Percentiles rank a stretch among this genome's conserved stretches.
These are phyloP conservation scores for Solenopsis fugax DNA, from an alignment of 1,140 invertebrate species.

Conservation along the genomic window DNA sequence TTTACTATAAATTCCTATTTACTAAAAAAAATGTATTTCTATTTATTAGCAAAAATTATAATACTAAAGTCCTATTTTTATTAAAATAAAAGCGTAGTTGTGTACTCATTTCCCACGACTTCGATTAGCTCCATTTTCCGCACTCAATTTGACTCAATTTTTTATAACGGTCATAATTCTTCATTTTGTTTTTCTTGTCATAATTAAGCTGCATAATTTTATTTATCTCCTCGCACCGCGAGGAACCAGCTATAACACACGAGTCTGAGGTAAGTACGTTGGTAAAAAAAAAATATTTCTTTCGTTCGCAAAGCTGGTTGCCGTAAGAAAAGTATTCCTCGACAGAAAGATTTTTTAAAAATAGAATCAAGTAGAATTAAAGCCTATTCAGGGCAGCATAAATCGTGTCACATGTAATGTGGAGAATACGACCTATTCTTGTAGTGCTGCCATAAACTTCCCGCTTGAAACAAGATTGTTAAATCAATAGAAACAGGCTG, in stretches of 20 bases:
- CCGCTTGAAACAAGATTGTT: not conserved
- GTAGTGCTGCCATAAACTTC: not conserved
- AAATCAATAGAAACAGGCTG: conserved; percentile 20
- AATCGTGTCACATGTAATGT: not conserved
- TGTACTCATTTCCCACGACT: not conserved
- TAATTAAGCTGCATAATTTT: conserved; percentile 42
- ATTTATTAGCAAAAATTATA: too few relatives aligned
- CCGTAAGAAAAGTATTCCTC: not conserved
- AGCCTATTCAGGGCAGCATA: conserved; percentile 1
- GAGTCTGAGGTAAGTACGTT: not conserved
- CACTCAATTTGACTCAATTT: not conserved
- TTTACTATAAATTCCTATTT: not conserved
- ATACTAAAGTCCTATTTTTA: too few relatives aligned
- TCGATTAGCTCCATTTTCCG: not conserved
- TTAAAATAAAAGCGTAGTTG: not conserved
- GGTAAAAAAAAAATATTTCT: not conserved
- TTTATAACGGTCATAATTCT: not conserved
- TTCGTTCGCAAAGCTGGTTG: not conserved
- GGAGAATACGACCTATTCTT: not conserved
- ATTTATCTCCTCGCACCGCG: conserved; percentile 2
- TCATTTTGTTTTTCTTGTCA: not conserved
- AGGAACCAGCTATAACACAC: not conserved
- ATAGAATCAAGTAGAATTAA: conserved; percentile 5
- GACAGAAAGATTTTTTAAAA: not conserved
- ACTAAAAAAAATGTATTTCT: too few relatives aligned